A percentile compares a stretch with the other conserved stretches of the same genome.
Evolutionary conservation across 2,888 invertebrate genomes (phyloP).

Genomic region (Ophion ellenae): DNA sequence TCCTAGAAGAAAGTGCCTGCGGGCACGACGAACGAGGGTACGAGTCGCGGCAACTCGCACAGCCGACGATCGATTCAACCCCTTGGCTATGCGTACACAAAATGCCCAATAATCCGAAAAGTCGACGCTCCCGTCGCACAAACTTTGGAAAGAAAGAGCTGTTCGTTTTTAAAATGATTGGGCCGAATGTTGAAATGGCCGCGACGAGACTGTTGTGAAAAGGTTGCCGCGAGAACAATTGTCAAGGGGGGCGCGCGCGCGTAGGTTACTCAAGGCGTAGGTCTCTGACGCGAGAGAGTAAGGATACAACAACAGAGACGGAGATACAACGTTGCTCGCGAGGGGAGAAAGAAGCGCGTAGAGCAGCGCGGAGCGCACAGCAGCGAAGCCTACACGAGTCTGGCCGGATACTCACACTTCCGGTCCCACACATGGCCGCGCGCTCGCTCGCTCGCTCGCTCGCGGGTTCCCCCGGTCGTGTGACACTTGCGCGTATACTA

Average conservation of each 20-base stretch:
- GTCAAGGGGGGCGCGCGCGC: background rate
- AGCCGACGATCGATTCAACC: slow-evolving; percentile 66
- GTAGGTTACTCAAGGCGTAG: background rate
- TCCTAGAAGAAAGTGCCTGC: slow-evolving; percentile 69
- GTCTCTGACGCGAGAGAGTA: slow-evolving; percentile 20
- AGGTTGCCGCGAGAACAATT: no score
- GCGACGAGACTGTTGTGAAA: no score
- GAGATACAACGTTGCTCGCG: slow-evolving; percentile 49
- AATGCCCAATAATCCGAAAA: slow-evolving; percentile 37
- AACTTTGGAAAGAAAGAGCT: slow-evolving; percentile 11
- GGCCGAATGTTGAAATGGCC: background rate
- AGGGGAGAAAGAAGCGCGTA: slow-evolving; percentile 48
- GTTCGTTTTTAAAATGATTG: background rate
- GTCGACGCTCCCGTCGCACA: background rate
- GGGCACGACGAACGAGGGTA: slow-evolving; percentile 48
- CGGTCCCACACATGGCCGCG: slow-evolving; percentile 83
- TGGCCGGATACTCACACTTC: slow-evolving; percentile 84
- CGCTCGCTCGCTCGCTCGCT: slow-evolving; percentile 62
- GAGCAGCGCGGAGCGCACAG: slow-evolving; percentile 63
- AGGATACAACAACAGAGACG: slow-evolving; percentile 54
- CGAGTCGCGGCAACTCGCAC: slow-evolving; percentile 40
- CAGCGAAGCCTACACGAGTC: slow-evolving; percentile 83
- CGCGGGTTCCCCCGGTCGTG: slow-evolving; percentile 64
- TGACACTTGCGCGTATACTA: slow-evolving; percentile 67
- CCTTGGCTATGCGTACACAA: slow-evolving; percentile 50